These are phyloP conservation scores for Ptyas mucosa DNA, from an alignment of 2,113 vertebrate genomes.

Conservation along the genomic window DNA sequence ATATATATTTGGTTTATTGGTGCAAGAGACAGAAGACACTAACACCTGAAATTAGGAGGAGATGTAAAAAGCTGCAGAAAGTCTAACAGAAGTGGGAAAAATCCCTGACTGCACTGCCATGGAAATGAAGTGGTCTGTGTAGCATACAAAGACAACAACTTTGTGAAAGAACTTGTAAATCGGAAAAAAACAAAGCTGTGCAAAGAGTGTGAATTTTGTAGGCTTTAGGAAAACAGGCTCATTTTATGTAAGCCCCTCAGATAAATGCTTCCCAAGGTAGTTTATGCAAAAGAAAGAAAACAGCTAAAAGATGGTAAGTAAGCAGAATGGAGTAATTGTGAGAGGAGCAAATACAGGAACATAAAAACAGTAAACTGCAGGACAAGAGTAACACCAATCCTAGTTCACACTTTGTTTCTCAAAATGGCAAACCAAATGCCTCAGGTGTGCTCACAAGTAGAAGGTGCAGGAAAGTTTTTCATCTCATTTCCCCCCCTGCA, in stretches of 20 bases:
- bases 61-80: neutral
- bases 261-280: neutral
- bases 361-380: neutral
- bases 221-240: neutral
- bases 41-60: neutral
- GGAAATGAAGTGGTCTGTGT: neutral
- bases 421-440: neutral
- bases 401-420: neutral
- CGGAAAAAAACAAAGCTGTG: neutral
- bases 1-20: neutral
- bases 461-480: neutral
- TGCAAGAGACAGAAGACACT: neutral
- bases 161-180: neutral
- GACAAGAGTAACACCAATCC: neutral
- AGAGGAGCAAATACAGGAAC: neutral
- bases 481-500: neutral
- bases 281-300: neutral
- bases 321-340: neutral
- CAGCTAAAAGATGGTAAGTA: neutral
- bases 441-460: neutral
- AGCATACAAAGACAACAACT: neutral
- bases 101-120: neutral
- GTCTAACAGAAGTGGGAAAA: neutral
- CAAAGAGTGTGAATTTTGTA: neutral
- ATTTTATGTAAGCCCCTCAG: neutral